phyloP scores from a whole-genome alignment of 2,797 vertebrate species.

The Rhincodon typus region DNA sequence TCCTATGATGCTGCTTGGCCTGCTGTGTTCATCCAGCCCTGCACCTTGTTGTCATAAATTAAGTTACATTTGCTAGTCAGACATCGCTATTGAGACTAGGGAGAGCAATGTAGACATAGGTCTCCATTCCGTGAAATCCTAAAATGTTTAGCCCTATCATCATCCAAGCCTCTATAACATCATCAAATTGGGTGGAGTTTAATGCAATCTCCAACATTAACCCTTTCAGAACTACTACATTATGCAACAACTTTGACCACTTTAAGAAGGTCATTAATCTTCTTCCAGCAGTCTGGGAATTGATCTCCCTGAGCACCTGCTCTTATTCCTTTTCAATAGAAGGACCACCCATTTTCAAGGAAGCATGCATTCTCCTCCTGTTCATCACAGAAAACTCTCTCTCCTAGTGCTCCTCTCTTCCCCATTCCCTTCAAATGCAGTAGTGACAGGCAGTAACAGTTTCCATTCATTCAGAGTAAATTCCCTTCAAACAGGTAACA shows the following conservation, averaged over 20 bases:
- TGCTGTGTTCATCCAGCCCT: no score
- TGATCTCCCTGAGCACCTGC: neutral
- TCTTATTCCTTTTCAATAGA: neutral
- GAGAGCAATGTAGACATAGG: no score
- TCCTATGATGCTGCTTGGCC: no score
- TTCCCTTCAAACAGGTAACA: neutral
- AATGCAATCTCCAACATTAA: no score
- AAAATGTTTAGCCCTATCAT: no score
- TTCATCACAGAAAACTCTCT: neutral
- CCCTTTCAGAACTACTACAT: no score
- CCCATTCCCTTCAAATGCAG: neutral
- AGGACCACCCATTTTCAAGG: neutral
- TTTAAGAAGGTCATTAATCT: neutral
- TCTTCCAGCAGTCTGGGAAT: neutral
- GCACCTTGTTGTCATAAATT: no score
- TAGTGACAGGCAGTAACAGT: neutral
- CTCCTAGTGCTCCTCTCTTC: neutral
- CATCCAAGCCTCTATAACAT: no score
- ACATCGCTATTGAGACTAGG: no score
- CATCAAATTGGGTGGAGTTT: no score
- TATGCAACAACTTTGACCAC: neutral
- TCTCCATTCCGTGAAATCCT: no score
- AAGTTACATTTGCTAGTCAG: no score
- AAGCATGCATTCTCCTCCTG: neutral
- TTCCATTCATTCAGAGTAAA: neutral